These are phyloP conservation scores for Calidris pugnax DNA, from an alignment of 2,113 vertebrate genomes.

Conservation along the genomic window DNA sequence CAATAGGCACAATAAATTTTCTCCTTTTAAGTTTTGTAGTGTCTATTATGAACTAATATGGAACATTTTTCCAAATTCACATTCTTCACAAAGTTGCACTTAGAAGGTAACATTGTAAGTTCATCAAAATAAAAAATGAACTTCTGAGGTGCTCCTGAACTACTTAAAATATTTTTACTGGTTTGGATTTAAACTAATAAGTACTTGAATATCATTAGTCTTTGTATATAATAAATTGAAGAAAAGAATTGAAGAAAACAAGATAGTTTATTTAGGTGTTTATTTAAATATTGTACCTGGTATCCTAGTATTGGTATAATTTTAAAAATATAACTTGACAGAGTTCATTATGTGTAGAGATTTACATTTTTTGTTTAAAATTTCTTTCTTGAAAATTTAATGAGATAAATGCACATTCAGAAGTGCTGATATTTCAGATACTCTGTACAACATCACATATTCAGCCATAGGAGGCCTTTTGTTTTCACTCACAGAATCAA, in stretches of 20 bases:
- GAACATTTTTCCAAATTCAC: neutral
- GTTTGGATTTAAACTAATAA: neutral
- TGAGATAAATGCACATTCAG: neutral
- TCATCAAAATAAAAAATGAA: neutral
- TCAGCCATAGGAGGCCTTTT: neutral
- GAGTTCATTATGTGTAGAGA: neutral
- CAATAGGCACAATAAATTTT: neutral
- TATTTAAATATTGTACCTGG: neutral
- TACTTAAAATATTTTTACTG: neutral
- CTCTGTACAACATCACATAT: neutral
- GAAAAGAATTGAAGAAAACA: neutral
- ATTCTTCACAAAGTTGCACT: neutral
- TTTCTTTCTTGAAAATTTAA: neutral
- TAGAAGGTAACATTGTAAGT: neutral
- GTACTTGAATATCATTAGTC: neutral
- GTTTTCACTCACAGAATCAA: neutral
- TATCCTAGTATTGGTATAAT: neutral
- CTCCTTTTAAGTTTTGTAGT: neutral
- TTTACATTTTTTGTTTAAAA: neutral
- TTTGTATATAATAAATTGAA: neutral
- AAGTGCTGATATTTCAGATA: neutral
- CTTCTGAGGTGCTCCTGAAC: neutral
- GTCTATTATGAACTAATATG: neutral
- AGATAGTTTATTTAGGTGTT: neutral
- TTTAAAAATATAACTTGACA: neutral